These are phyloP conservation scores for Aspidapion aeneum DNA, from an alignment of 2,888 invertebrate genomes.

Conservation along the genomic window DNA sequence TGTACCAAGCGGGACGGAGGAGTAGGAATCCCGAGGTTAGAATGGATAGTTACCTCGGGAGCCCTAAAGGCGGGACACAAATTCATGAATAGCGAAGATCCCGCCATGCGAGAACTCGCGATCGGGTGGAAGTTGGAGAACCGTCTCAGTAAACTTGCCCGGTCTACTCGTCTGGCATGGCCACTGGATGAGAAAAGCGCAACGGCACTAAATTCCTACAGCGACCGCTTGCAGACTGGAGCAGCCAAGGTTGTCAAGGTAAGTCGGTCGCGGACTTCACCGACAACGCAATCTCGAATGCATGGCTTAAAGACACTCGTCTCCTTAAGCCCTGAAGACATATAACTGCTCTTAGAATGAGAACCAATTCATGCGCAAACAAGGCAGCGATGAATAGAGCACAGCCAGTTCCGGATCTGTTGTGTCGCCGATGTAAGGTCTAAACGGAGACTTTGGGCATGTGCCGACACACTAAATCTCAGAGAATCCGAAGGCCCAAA, in stretches of 20 bases:
- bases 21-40: constrained; percentile 36
- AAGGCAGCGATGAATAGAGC: constrained; percentile 31
- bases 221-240: constrained; percentile 32
- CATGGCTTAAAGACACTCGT: too few species aligned
- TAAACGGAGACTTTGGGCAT: constrained; percentile 37
- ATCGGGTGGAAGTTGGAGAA: constrained; percentile 24
- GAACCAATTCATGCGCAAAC: constrained; percentile 33
- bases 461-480: constrained; percentile 29
- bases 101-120: constrained; percentile 32
- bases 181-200: neutral
- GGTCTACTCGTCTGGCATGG: too few species aligned
- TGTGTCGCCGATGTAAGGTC: constrained; percentile 33
- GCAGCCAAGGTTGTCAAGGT: constrained; percentile 29
- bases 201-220: constrained; percentile 4
- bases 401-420: constrained; percentile 26
- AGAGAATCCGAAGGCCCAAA: constrained; percentile 28
- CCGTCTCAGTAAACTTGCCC: too few species aligned
- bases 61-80: constrained; percentile 25
- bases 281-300: too few species aligned
- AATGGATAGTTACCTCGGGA: constrained; percentile 23
- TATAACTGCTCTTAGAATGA: too few species aligned
- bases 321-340: too few species aligned
- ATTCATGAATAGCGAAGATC: constrained; percentile 26
- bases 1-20: constrained; percentile 36
- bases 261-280: constrained; percentile 31